Conservation (phyloP, 2,113 vertebrate genomes). For the Zeus faber region DNA sequence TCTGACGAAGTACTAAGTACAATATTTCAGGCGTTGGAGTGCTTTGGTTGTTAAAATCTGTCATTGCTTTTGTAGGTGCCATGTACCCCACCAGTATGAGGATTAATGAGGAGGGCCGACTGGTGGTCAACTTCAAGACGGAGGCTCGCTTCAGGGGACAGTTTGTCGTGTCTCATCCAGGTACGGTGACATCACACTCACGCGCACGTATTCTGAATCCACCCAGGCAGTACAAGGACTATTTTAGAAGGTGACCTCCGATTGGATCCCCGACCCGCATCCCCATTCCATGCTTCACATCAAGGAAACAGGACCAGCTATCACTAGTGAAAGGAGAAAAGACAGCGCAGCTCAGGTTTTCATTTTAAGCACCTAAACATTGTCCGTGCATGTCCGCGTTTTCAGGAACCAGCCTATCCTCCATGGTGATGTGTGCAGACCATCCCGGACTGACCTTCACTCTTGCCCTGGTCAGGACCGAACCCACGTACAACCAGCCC, state of each 20-base stretch:
- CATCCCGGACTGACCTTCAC: conserved; percentile 76
- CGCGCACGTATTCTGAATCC: neutral
- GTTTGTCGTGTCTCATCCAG: conserved; percentile 80
- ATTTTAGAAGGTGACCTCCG: neutral
- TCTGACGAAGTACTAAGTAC: too few species aligned
- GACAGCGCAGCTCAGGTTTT: too few species aligned
- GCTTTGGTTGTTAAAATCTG: too few species aligned
- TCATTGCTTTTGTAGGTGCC: conserved; percentile 57
- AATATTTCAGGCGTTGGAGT: too few species aligned
- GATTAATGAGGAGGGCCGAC: conserved; percentile 73
- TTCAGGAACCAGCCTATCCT: conserved; percentile 69
- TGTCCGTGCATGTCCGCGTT: conserved; percentile 11
- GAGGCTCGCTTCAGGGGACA: conserved; percentile 74
- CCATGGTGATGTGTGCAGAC: conserved; percentile 76
- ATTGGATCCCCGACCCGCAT: conserved; percentile 37
- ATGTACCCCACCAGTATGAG: conserved; percentile 78
- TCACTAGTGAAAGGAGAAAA: too few species aligned
- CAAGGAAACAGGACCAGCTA: too few species aligned
- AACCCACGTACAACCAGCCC: conserved; percentile 78
- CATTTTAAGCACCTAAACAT: too few species aligned
- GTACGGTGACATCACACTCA: conserved; percentile 44
- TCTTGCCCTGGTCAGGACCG: conserved; percentile 67
- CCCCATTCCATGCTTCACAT: too few species aligned
- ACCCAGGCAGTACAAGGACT: too few species aligned
- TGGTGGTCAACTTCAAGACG: conserved; percentile 76